Conservation (phyloP, 2,113 vertebrate genomes). For the Corythornis vintsioides region DNA sequence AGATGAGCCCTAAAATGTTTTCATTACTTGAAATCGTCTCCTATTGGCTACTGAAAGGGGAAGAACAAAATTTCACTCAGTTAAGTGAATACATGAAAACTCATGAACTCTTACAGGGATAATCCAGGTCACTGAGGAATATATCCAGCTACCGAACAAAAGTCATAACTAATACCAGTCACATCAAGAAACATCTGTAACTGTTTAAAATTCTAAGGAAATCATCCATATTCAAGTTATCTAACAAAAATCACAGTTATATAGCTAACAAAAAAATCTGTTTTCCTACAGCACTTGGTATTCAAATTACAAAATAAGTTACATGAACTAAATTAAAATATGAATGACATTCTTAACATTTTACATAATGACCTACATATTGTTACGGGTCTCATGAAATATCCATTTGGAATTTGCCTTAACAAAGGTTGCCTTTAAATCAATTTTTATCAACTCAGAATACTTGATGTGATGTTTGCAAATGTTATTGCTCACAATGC, state of each 20-base stretch:
- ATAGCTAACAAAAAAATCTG: not conserved
- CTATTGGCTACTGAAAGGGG: not conserved
- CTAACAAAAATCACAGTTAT: not conserved
- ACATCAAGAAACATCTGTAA: not conserved
- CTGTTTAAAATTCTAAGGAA: not conserved
- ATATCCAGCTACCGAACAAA: not conserved
- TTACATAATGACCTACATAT: not conserved
- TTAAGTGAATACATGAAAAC: not conserved
- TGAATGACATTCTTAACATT: not conserved
- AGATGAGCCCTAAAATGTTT: not conserved
- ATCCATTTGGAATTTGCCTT: not conserved
- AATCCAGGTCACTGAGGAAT: not conserved
- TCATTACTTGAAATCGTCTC: not conserved
- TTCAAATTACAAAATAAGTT: not conserved
- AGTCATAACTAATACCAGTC: not conserved
- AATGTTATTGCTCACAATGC: conserved; percentile 5
- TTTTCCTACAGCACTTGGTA: not conserved
- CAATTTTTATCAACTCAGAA: conserved; percentile 17
- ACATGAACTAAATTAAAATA: not conserved
- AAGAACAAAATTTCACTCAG: not conserved
- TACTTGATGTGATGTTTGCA: conserved; percentile 41
- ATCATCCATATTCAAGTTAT: not conserved
- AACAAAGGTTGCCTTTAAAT: not conserved
- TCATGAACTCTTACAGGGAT: not conserved
- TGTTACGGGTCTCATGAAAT: not conserved